Percentiles rank a stretch among this genome's conserved stretches.
phyloP scores from a whole-genome alignment of 2,113 vertebrate genomes.

The Agelaius tricolor region DNA sequence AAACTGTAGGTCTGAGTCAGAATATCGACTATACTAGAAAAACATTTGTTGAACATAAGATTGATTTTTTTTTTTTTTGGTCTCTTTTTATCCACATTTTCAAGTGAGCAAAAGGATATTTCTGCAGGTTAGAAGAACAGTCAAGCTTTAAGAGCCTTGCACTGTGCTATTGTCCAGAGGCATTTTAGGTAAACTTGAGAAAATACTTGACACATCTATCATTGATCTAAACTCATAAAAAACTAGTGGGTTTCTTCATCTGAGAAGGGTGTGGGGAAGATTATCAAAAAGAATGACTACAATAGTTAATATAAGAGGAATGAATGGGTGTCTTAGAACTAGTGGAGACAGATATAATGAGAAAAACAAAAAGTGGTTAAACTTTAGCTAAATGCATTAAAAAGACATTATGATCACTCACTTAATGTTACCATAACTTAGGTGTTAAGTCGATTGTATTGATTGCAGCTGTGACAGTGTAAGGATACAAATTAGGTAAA shows the following conservation, averaged over 20 bases:
- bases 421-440: conserved; percentile 3
- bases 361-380: neutral
- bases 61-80: neutral
- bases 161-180: neutral
- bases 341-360: neutral
- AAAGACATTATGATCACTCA: conserved; percentile 8
- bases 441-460: neutral
- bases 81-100: neutral
- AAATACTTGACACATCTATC: neutral
- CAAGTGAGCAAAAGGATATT: neutral
- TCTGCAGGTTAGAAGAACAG: neutral
- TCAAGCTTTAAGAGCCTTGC: neutral
- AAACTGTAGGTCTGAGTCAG: neutral
- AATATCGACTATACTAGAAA: neutral
- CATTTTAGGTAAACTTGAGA: neutral
- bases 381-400: conserved; percentile 5
- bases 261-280: neutral
- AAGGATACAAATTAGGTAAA: conserved; percentile 20
- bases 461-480: neutral
- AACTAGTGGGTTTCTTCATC: neutral
- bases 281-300: neutral
- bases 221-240: neutral
- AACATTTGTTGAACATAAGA: neutral
- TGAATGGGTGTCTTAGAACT: neutral
- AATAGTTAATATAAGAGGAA: neutral